Percentiles rank a stretch among this genome's conserved stretches.
Evolutionary conservation across 2,888 invertebrate species (phyloP).

Genomic region (Podotricha telesiphe): DNA sequence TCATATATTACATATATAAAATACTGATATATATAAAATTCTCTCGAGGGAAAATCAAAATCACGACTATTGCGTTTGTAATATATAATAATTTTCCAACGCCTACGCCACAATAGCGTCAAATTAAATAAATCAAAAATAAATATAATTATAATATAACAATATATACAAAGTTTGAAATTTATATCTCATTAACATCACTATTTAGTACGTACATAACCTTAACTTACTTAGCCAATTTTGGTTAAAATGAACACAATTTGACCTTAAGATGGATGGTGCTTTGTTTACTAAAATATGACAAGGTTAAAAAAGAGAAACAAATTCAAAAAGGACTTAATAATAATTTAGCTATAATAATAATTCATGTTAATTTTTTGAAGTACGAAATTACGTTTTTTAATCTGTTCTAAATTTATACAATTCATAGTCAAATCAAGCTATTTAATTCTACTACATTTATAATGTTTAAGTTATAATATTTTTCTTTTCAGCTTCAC

Average conservation of each 20-base stretch:
- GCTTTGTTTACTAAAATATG: background rate
- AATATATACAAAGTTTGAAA: background rate
- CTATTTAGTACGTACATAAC: background rate
- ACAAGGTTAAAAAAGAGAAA: background rate
- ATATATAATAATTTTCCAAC: too few relatives aligned
- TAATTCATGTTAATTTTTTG: too few relatives aligned
- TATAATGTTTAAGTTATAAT: too few relatives aligned
- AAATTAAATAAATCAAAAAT: background rate
- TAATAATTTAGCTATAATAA: background rate
- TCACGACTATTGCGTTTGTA: too few relatives aligned
- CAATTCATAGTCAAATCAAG: too few relatives aligned
- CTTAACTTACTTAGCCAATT: slow-evolving; percentile 12
- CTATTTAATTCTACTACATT: too few relatives aligned
- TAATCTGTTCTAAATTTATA: too few relatives aligned
- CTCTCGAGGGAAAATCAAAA: too few relatives aligned
- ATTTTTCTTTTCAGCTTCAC: too few relatives aligned
- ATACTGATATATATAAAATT: too few relatives aligned
- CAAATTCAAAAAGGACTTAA: background rate
- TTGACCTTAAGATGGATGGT: background rate
- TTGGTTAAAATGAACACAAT: background rate
- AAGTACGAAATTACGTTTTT: too few relatives aligned
- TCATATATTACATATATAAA: too few relatives aligned
- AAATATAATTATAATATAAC: background rate
- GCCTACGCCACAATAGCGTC: background rate
- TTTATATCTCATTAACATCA: slow-evolving; percentile 7